These are phyloP conservation scores for Brenthis daphne DNA, from an alignment of 2,888 invertebrate genomes.

Conservation along the genomic window DNA sequence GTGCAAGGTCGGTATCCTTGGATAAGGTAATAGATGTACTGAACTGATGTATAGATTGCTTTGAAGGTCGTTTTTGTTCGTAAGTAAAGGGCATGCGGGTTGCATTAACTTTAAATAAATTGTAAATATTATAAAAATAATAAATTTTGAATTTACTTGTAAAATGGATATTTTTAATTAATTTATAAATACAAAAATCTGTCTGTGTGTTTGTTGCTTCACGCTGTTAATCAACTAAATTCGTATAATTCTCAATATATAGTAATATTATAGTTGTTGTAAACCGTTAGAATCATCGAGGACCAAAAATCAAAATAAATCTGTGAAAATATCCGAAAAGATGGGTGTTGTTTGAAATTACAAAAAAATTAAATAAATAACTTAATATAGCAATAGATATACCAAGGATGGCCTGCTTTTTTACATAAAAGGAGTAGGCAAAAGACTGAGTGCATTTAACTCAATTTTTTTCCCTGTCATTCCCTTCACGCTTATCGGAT, in stretches of 20 bases:
- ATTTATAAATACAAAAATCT: not conserved
- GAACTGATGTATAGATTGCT: conserved; percentile 40
- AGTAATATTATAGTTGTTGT: conserved; percentile 31
- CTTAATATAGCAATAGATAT: too few relatives aligned
- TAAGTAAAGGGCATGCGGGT: conserved; percentile 52
- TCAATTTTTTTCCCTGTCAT: conserved; percentile 8
- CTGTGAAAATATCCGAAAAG: too few relatives aligned
- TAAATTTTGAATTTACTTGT: too few relatives aligned
- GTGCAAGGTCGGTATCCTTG: conserved; percentile 45
- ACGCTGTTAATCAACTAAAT: too few relatives aligned
- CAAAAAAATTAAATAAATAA: too few relatives aligned
- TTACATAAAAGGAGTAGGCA: too few relatives aligned
- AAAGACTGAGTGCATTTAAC: too few relatives aligned
- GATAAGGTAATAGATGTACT: conserved; percentile 50
- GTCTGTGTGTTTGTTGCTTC: not conserved
- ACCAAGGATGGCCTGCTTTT: too few relatives aligned
- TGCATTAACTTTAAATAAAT: conserved; percentile 9
- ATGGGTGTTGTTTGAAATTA: too few relatives aligned
- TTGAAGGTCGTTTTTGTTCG: conserved; percentile 57
- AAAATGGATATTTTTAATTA: not conserved
- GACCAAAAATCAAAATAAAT: too few relatives aligned
- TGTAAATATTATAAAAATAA: too few relatives aligned
- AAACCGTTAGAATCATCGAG: conserved; percentile 40
- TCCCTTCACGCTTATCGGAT: conserved; percentile 14
- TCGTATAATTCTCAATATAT: too few relatives aligned